These are phyloP conservation scores for Numida meleagris DNA, from an alignment of 2,113 vertebrate genomes.

Conservation along the genomic window DNA sequence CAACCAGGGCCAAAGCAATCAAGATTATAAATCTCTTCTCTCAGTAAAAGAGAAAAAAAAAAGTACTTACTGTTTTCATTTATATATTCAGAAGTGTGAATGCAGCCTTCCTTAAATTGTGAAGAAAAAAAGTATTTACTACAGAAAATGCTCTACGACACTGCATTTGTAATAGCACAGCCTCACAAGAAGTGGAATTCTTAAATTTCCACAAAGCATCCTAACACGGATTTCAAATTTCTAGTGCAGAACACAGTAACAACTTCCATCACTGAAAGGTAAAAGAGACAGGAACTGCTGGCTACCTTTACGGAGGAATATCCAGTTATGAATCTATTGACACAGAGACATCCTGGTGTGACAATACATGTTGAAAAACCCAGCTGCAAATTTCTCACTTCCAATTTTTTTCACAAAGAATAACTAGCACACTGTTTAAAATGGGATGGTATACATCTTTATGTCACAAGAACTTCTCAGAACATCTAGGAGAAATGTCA, in stretches of 20 bases:
- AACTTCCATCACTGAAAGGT: background rate
- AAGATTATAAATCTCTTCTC: background rate
- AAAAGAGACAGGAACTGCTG: background rate
- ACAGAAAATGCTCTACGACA: background rate
- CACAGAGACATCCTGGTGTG: background rate
- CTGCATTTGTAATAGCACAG: background rate
- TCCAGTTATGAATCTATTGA: background rate
- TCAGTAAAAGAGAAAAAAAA: background rate
- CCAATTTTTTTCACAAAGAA: background rate
- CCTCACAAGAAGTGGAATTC: background rate
- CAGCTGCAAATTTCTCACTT: background rate
- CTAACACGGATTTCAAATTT: background rate
- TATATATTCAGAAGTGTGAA: background rate
- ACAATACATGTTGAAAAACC: background rate
- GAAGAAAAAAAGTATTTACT: background rate
- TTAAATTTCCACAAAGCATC: background rate
- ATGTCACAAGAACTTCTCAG: background rate
- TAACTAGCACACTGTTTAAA: background rate
- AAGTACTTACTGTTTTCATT: background rate
- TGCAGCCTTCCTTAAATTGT: background rate
- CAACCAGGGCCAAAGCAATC: background rate
- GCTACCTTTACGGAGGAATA: background rate
- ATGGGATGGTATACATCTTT: background rate
- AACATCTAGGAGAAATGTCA: rapidly evolving
- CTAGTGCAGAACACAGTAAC: background rate